Conservation (phyloP, 2,888 invertebrate species). For the Arenicola marina region DNA sequence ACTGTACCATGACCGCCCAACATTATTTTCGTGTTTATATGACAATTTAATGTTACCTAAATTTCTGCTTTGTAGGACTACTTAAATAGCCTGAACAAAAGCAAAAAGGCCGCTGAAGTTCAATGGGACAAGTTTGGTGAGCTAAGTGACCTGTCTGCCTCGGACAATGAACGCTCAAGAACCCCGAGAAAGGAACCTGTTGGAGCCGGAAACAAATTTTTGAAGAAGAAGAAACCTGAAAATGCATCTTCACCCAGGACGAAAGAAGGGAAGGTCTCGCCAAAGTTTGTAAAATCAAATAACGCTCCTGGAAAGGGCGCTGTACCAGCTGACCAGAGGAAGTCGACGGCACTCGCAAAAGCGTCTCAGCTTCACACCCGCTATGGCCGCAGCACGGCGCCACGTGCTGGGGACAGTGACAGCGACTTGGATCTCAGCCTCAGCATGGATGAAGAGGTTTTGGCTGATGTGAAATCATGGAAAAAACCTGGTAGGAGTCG, state of each 20-base stretch:
- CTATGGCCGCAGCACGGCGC: neutral
- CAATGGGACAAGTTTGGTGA: slow-evolving; percentile 27
- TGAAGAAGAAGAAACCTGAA: slow-evolving; percentile 10
- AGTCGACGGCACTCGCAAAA: neutral
- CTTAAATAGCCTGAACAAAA: slow-evolving; percentile 18
- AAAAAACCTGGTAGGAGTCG: slow-evolving; percentile 16
- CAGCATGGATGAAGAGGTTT: slow-evolving; percentile 30
- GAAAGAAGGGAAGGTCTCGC: neutral
- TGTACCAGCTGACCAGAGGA: neutral
- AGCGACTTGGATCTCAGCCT: slow-evolving; percentile 28
- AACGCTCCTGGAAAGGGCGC: neutral
- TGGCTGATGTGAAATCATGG: slow-evolving; percentile 20
- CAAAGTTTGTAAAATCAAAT: neutral
- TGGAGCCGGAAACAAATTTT: slow-evolving; percentile 7
- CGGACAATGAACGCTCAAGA: slow-evolving; percentile 4
- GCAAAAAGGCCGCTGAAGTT: neutral
- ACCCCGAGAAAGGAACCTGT: no score
- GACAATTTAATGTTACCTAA: no score
- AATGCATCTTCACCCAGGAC: neutral
- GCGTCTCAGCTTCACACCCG: neutral
- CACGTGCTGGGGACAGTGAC: slow-evolving; percentile 19
- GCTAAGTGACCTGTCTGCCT: slow-evolving; percentile 13
- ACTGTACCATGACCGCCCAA: no score
- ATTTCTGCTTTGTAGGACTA: slow-evolving; percentile 19
- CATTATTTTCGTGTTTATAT: no score